phyloP scores from a whole-genome alignment of 1,140 invertebrate genomes.

The Trichonephila clavipes region DNA sequence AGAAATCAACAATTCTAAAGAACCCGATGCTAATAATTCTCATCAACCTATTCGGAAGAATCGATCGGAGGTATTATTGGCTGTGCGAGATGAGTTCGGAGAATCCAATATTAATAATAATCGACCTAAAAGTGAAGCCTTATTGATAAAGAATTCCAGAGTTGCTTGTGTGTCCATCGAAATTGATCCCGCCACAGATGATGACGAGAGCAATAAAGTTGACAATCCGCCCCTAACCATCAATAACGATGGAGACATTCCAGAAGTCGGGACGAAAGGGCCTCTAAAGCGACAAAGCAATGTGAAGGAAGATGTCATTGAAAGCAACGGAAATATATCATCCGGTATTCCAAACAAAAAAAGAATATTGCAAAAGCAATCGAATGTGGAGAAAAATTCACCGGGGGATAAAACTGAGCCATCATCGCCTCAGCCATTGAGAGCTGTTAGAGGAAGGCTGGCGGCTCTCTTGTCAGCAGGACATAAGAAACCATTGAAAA shows the following conservation, averaged over 20 bases:
- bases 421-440: not conserved
- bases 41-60: slow-evolving; percentile 47
- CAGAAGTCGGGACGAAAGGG: not conserved
- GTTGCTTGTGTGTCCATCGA: slow-evolving; percentile 65
- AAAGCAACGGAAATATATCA: slow-evolving; percentile 1
- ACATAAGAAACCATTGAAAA: slow-evolving; percentile 57
- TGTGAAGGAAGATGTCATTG: slow-evolving; percentile 36
- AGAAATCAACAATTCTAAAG: not conserved
- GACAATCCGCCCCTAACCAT: not conserved
- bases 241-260: not conserved
- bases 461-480: slow-evolving; percentile 35
- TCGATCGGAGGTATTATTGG: slow-evolving; percentile 54
- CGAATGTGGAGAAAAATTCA: slow-evolving; percentile 28
- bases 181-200: slow-evolving; percentile 73
- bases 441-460: slow-evolving; percentile 28
- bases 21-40: not conserved
- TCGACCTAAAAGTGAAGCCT: slow-evolving; percentile 51
- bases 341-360: not conserved
- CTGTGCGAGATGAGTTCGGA: slow-evolving; percentile 5
- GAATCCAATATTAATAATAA: not conserved
- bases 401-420: not conserved
- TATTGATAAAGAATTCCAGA: not conserved
- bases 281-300: slow-evolving; percentile 58
- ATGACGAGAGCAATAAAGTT: slow-evolving; percentile 64
- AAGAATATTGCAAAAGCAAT: slow-evolving; percentile 49